Percentiles rank a stretch among this genome's conserved stretches.
Conservation (phyloP, 2,888 invertebrate species). For the Clusia tigrina region DNA sequence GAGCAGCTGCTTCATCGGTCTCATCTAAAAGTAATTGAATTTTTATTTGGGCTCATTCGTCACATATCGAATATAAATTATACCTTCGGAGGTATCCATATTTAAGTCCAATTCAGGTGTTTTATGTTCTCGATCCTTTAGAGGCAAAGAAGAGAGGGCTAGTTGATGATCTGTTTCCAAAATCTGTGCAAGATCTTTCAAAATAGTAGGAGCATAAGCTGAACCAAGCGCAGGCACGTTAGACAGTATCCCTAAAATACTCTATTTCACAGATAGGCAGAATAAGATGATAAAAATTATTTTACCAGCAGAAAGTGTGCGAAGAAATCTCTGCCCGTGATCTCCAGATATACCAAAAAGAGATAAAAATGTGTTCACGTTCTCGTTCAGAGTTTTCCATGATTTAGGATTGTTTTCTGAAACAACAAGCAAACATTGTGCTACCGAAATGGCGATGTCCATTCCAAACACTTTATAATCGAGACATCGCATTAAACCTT, state of each 20-base stretch:
- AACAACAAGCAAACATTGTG: slow-evolving; percentile 75
- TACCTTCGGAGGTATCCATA: slow-evolving; percentile 46
- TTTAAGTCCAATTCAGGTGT: slow-evolving; percentile 42
- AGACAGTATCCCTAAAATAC: slow-evolving; percentile 65
- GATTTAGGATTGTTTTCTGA: slow-evolving; percentile 75
- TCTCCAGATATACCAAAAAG: slow-evolving; percentile 60
- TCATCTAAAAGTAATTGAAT: slow-evolving; percentile 40
- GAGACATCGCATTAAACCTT: slow-evolving; percentile 70
- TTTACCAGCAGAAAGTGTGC: slow-evolving; percentile 68
- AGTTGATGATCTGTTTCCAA: slow-evolving; percentile 68
- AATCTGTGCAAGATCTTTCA: slow-evolving; percentile 67
- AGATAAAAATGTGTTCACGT: slow-evolving; percentile 65
- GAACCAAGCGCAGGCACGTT: slow-evolving; percentile 67
- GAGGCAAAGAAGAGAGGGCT: slow-evolving; percentile 62
- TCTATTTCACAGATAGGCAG: background rate
- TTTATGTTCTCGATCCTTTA: background rate
- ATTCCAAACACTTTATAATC: slow-evolving; percentile 69
- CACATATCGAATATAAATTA: background rate
- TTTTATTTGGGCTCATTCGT: no score
- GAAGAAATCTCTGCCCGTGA: slow-evolving; percentile 63
- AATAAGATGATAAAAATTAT: background rate
- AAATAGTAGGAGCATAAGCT: slow-evolving; percentile 66
- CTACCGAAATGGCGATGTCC: slow-evolving; percentile 68
- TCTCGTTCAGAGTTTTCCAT: slow-evolving; percentile 66
- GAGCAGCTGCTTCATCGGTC: slow-evolving; percentile 48